Base-by-base conservation (phyloP, 2,113 vertebrate genomes). In the Lynx canadensis region DNA sequence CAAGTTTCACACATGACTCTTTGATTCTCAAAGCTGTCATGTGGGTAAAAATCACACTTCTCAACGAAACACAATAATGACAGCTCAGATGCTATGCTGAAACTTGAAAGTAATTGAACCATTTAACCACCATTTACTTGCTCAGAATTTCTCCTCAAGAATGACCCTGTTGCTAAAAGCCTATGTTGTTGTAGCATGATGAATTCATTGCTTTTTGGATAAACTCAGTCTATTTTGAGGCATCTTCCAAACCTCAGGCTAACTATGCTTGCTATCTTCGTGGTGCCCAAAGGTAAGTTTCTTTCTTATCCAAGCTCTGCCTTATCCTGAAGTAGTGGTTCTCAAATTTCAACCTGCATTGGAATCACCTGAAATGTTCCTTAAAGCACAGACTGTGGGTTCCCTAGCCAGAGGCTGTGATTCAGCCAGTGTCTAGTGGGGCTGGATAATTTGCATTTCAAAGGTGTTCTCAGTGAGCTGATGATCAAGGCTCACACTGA, bases 51-150 rank as follows among this genome's bases (percentile, higher is more conserved):
- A 95, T 91, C 96, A 95, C 89, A 97, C 86, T 95, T 95, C 95
- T 97, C 92, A 89, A 97, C 95, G 88, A 97, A 97, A 97, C 96
- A 95, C 81, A 91, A 25, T 98, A 96, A 98, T 97, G 96, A 97
- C 97, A 97, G 63, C 89, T 97, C 95, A 84, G 94, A 86, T 50
- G 63, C 84, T 19, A 80, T 89, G 83, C 91, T 87, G 93, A 94
- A 94, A 92, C 60, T 93, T 91, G 91, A 95, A 97, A 89, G 94
- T 97, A 97, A 98, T 97, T 97, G 97, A 98, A 96, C 84, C 95
- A 86, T 97, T 98, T 98, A 98, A 96, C 84, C 81, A 96, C 91
- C 85, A 82, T 93, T 97, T 98, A 95, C 97, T 97, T 79, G 71
- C 93, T 96, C 97, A 82, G 60, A 97, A 96, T 97, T 95, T 93